Base-by-base conservation (phyloP, 2,797 vertebrate species). In the Alcedo quadribrachys region DNA sequence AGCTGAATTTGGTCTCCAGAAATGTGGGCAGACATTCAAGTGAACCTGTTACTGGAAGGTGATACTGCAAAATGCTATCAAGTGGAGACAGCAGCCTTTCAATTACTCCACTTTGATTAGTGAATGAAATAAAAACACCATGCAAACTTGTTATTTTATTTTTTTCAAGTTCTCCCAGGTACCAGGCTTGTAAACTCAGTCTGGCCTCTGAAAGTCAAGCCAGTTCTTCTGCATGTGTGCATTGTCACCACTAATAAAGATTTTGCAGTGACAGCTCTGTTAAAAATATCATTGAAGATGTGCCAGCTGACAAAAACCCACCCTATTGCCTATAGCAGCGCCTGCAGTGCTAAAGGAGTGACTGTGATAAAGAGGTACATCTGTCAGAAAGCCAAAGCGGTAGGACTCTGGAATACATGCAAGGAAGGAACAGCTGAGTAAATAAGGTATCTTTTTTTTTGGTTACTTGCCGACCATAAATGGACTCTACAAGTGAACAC, bases 391-490 rank as follows among this genome's bases (percentile, higher is more conserved):
- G 43, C 62, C 45, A 28, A 83, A 83, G 83, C 5, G 4, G n/a
- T n/a, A 46, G 68, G 51, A 42, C 51, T 85, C 51, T 89, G 79
- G n/a, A 93, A 92, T 78, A 73, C 33, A 33, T 90, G 60, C 50
- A 90, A 60, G 33, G 60, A 90, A 60, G 33, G 60, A 78, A 21
- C 81, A 86, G 75, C 73, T 89, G 70, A 89, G n/a, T 76, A 93
- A 96, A 94, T 81, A 90, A 79, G 45, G 22, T 71, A 12, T 24
- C 32, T 60, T 92, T 89, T 95, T 91, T 75, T 91, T 27, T 76
- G 37, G 51, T 82, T 58, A 50, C 43, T 90, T 87, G 37, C 68
- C 5, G 1, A 15, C 87, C 65, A 54, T 90, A 92, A 93, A 80
- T 43, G 65, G 50, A 37, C 30, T 79, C 16, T 74, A 17, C 61